Conservation (phyloP, 2,888 invertebrate genomes). For the Acrocyrtus sp. region DNA sequence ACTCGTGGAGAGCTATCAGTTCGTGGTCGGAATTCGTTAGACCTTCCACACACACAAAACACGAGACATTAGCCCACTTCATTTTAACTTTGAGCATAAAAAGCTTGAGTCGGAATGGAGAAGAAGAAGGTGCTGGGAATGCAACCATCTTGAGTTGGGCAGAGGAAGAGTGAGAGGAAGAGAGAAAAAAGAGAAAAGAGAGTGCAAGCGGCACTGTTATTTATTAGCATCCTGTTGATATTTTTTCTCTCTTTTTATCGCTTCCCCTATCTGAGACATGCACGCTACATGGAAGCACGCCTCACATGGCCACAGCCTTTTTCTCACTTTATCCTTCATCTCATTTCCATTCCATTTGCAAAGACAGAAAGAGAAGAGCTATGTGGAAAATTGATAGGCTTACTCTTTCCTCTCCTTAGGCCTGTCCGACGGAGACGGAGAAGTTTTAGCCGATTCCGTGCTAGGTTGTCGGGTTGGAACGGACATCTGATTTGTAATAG, state of each 20-base stretch:
- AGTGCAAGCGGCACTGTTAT: conserved; percentile 42
- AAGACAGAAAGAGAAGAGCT: not conserved
- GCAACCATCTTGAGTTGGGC: too few relatives aligned
- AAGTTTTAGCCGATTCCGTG: conserved; percentile 63
- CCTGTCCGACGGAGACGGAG: conserved; percentile 61
- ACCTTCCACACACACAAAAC: conserved; percentile 29
- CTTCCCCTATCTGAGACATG: conserved; percentile 4
- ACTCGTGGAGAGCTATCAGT: conserved; percentile 63
- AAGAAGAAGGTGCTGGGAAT: too few relatives aligned
- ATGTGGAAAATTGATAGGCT: too few relatives aligned
- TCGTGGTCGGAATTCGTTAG: conserved; percentile 61
- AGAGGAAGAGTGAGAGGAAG: conserved; percentile 18
- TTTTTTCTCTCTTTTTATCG: conserved; percentile 33
- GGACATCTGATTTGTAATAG: conserved; percentile 59
- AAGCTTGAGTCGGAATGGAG: too few relatives aligned
- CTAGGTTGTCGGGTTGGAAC: conserved; percentile 63
- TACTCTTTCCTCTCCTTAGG: conserved; percentile 59
- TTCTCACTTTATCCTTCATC: conserved; percentile 9
- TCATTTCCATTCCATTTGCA: conserved; percentile 2
- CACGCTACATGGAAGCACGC: conserved; percentile 11
- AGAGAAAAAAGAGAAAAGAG: too few relatives aligned
- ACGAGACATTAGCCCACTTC: not conserved
- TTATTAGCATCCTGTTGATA: conserved; percentile 56
- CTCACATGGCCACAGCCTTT: conserved; percentile 2
- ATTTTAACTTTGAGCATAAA: not conserved